Percentiles rank a stretch among this genome's conserved stretches.
Conservation (phyloP, 2,113 vertebrate species). For the Pristiophorus japonicus region DNA sequence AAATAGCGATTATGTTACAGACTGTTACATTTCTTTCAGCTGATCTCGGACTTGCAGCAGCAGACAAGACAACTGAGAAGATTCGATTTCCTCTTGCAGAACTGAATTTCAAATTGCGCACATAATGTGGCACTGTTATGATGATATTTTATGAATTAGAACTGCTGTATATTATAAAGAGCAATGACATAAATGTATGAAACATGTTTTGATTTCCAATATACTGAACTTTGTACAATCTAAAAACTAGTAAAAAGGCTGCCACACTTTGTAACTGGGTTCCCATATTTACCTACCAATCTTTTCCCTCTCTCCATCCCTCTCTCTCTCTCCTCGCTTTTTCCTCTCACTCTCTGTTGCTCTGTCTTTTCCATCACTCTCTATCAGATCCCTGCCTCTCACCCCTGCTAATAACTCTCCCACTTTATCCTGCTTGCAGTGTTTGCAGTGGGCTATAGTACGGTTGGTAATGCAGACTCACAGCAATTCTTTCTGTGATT, state of each 20-base stretch:
- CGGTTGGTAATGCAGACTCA: background rate
- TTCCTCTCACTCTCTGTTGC: background rate
- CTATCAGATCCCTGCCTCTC: too few species aligned
- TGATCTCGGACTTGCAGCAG: background rate
- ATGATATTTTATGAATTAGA: background rate
- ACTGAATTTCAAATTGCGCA: background rate
- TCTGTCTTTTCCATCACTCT: background rate
- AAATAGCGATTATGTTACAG: background rate
- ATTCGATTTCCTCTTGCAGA: background rate
- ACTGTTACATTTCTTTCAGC: background rate
- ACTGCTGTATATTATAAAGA: background rate
- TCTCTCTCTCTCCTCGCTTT: too few species aligned
- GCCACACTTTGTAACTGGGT: background rate
- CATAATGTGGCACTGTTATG: background rate
- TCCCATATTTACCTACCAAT: background rate
- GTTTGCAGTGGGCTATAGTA: background rate
- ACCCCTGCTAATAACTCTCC: background rate
- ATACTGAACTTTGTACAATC: background rate
- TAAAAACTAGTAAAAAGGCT: background rate
- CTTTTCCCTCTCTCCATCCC: background rate
- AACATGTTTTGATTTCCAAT: background rate
- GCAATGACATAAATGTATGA: background rate
- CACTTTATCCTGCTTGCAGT: background rate
- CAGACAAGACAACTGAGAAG: background rate
- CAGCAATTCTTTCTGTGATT: background rate